A percentile compares a stretch with the other conserved stretches of the same genome.
These are phyloP conservation scores for Cremastinae sp. DNA, from an alignment of 2,888 invertebrate genomes.

Conservation along the genomic window DNA sequence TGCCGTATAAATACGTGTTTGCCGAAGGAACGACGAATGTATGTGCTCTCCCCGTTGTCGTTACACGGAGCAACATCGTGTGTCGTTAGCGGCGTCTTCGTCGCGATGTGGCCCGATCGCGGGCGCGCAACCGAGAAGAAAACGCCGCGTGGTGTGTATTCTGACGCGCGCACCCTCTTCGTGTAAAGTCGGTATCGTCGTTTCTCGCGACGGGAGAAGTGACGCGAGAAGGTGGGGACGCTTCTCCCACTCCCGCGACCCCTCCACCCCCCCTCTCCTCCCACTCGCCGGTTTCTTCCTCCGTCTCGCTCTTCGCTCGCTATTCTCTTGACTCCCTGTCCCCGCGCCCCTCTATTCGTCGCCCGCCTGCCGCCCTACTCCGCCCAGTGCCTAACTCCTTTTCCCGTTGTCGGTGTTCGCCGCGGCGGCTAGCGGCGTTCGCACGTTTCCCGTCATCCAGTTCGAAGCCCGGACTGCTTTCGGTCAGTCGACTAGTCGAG, in stretches of 20 bases:
- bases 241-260: conserved; percentile 5
- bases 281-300: neutral
- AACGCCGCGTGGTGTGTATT: conserved; percentile 55
- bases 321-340: no score
- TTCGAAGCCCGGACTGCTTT: conserved; percentile 68
- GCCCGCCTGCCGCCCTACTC: no score
- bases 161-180: conserved; percentile 49
- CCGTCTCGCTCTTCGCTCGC: conserved; percentile 10
- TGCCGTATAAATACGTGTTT: neutral
- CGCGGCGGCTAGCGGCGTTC: conserved; percentile 77
- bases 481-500: conserved; percentile 73
- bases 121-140: conserved; percentile 38
- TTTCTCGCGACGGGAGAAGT: conserved; percentile 35
- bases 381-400: conserved; percentile 16
- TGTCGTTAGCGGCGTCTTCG: conserved; percentile 46
- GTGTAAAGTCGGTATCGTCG: conserved; percentile 21
- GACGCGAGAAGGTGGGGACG: conserved; percentile 34
- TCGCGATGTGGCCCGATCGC: conserved; percentile 44
- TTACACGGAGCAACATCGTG: conserved; percentile 19
- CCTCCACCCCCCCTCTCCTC: neutral
- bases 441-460: conserved; percentile 77
- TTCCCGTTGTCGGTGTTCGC: conserved; percentile 53
- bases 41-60: conserved; percentile 17
- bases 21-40: conserved; percentile 14
- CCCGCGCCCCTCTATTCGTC: no score